Evolutionary conservation across 2,797 vertebrate genomes (phyloP), one percentile per base, ranked within the genome.

Genomic region (Platalea minor): DNA sequence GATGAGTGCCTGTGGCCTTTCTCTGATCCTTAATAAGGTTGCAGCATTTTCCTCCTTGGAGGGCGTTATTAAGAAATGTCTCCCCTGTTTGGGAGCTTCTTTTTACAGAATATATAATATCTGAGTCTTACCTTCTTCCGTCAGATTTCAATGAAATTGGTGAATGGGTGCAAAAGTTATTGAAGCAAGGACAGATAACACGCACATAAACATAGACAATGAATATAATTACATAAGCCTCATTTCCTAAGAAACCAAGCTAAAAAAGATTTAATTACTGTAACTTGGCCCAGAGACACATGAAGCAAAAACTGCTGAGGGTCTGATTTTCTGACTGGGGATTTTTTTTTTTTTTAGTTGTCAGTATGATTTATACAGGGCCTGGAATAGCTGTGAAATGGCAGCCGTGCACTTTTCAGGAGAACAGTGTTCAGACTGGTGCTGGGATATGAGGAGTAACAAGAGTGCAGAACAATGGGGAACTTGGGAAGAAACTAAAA

Each of bases 271-370:
- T 79, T 92, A 95, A 95, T 94, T 93, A 41, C 60, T 76, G 24
- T 85, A 93, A 89, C 67, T 85, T 94, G 75, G 53, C 45, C 57
- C 81, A 85, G 31, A 85, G 33, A 79, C n/a, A 91, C 11, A 46
- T 72, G 67, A 89, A 96, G 63, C 25, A 94, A 94, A 86, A 91
- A n/a, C 63, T 91, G 88, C 88, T 95, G 93, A 80, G 48, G 53
- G 75, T 94, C 45, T 93, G 72, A 87, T 96, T 91, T 95, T 94
- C 63, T 84, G 60, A 72, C 74, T 72, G 31, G 33, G 15, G 9
- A 16, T 21, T 87, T 43, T 26, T 43, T 14, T 48, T 48, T 69
- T 46, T n/a, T 70, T 88, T 88, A 67, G 35, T 73, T 69, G 64
- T 92, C 84, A 88, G 33, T 86, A 70, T 92, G 74, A 92, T 94